Percentiles rank a stretch among this genome's conserved stretches.
phyloP scores from a whole-genome alignment of 2,888 invertebrate species.

The Orthonevra nobilis region DNA sequence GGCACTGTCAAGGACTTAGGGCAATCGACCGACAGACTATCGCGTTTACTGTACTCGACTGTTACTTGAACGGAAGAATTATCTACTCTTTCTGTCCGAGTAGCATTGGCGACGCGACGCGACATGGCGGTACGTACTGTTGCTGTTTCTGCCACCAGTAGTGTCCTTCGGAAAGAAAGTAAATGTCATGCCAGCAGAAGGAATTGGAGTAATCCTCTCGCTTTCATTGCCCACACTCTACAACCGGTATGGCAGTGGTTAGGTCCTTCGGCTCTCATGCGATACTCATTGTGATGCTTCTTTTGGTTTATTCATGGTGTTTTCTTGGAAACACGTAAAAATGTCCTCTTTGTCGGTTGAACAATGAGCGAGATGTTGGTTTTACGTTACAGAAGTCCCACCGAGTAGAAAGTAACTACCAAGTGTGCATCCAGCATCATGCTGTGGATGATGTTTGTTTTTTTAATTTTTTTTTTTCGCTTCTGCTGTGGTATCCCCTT shows the following conservation, averaged over 20 bases:
- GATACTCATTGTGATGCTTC: conserved; percentile 24
- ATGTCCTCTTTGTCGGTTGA: conserved; percentile 50
- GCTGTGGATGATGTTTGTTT: conserved; percentile 17
- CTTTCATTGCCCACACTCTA: conserved; percentile 15
- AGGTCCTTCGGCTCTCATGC: conserved; percentile 31
- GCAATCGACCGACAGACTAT: too few species aligned
- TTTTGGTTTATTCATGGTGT: conserved; percentile 64
- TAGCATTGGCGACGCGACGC: conserved; percentile 15
- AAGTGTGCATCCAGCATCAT: conserved; percentile 34
- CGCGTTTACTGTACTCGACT: too few species aligned
- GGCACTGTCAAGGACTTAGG: conserved; percentile 31
- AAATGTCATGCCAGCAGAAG: conserved; percentile 55
- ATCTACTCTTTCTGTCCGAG: conserved; percentile 59
- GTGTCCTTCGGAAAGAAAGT: conserved; percentile 40
- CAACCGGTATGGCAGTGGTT: neutral
- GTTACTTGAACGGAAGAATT: conserved; percentile 49
- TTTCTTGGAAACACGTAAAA: conserved; percentile 57
- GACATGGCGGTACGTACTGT: conserved; percentile 32
- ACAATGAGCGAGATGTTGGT: conserved; percentile 57
- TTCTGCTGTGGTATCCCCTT: neutral
- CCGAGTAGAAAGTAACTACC: too few species aligned
- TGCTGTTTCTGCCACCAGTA: conserved; percentile 36
- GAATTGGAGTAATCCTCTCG: conserved; percentile 58
- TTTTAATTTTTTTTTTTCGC: neutral
- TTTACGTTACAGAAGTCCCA: conserved; percentile 30